Conservation (phyloP, 2,797 vertebrate genomes). For the Distichodus sexfasciatus region DNA sequence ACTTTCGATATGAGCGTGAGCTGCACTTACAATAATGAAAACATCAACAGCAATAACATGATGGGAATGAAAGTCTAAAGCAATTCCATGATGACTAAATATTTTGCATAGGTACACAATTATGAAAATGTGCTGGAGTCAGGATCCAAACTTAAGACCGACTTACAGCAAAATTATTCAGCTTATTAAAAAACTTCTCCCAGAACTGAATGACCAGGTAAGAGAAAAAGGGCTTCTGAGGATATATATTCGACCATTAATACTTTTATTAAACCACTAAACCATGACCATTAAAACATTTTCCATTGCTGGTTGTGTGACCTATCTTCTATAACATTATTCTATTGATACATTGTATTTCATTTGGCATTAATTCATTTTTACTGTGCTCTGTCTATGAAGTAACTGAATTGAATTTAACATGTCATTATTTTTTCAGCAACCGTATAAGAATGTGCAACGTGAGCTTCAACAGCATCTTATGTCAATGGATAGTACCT, state of each 20-base stretch:
- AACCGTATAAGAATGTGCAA: conserved; percentile 14
- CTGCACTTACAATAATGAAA: no score
- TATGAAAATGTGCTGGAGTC: conserved; percentile 89
- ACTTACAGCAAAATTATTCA: conserved; percentile 82
- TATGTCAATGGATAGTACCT: not conserved
- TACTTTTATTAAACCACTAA: not conserved
- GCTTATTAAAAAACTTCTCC: conserved; percentile 78
- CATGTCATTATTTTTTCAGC: not conserved
- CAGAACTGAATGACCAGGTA: conserved; percentile 68
- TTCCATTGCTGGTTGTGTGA: no score
- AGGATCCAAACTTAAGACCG: conserved; percentile 84
- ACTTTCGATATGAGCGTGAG: no score
- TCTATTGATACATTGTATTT: no score
- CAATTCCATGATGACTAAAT: not conserved
- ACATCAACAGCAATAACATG: no score
- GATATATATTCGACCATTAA: not conserved
- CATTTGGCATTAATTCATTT: no score
- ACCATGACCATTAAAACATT: not conserved
- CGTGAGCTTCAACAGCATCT: not conserved
- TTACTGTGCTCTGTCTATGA: not conserved
- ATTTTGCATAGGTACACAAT: conserved; percentile 79
- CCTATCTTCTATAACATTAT: no score
- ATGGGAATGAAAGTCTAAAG: not conserved
- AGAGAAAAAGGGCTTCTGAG: not conserved
- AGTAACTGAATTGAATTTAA: not conserved